Evolutionary conservation across 2,113 vertebrate genomes (phyloP).

Genomic region (Crotalus horridus): DNA sequence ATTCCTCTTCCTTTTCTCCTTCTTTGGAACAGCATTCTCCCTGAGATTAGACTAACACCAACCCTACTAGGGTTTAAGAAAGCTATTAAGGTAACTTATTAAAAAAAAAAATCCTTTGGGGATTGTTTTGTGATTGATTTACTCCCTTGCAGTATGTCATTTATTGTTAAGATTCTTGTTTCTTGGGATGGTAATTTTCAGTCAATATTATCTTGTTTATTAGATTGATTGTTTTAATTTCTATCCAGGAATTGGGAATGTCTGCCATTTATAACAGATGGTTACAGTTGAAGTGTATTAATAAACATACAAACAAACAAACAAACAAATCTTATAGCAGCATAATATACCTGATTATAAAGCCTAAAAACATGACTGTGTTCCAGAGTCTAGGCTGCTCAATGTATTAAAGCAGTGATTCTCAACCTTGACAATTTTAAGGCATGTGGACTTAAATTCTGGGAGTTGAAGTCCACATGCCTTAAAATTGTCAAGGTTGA

Average conservation of each 20-base stretch:
- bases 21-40: background rate
- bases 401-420: too few relatives aligned
- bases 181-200: background rate
- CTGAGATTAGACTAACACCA: background rate
- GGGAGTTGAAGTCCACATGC: too few relatives aligned
- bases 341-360: background rate
- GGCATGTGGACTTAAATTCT: too few relatives aligned
- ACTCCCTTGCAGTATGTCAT: background rate
- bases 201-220: background rate
- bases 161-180: background rate
- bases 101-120: background rate
- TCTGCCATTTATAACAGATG: background rate
- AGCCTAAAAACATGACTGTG: too few relatives aligned
- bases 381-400: background rate
- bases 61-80: background rate
- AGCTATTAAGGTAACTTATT: background rate
- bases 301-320: background rate
- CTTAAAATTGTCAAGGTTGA: too few relatives aligned
- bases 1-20: background rate
- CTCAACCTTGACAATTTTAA: too few relatives aligned
- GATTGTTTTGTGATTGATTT: background rate
- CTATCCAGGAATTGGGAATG: background rate
- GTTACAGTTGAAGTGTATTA: background rate
- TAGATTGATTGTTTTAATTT: background rate
- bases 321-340: background rate